phyloP scores from a whole-genome alignment of 2,888 invertebrate genomes.

The Chouioia cunea region DNA sequence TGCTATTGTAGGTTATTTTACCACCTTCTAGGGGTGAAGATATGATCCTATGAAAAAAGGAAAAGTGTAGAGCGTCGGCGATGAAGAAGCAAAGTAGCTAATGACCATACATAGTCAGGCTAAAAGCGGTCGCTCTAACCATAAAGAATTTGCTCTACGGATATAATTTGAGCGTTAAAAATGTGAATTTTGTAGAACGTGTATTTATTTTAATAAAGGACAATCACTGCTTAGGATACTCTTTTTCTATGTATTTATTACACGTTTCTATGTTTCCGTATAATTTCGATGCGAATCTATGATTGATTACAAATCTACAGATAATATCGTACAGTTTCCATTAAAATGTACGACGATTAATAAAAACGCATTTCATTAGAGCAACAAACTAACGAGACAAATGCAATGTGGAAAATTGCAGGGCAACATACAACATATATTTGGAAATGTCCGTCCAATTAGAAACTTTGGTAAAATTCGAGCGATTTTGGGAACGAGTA shows the following conservation, averaged over 20 bases:
- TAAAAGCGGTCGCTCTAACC: slow-evolving; percentile 52
- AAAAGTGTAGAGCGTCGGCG: slow-evolving; percentile 19
- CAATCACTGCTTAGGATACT: too few relatives aligned
- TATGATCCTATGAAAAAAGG: slow-evolving; percentile 8
- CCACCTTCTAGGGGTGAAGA: slow-evolving; percentile 25
- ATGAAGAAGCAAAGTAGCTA: slow-evolving; percentile 56
- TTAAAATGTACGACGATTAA: too few relatives aligned
- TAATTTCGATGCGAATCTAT: too few relatives aligned
- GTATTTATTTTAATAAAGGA: not conserved
- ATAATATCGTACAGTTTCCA: too few relatives aligned
- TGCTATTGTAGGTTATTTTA: not conserved
- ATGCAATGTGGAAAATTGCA: slow-evolving; percentile 1
- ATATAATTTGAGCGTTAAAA: slow-evolving; percentile 2
- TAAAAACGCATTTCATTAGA: too few relatives aligned
- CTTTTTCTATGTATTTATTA: too few relatives aligned
- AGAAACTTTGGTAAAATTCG: slow-evolving; percentile 25
- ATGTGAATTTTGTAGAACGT: not conserved
- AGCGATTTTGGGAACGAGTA: slow-evolving; percentile 12
- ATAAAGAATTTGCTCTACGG: slow-evolving; percentile 37
- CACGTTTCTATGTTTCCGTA: too few relatives aligned
- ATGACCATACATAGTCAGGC: slow-evolving; percentile 50
- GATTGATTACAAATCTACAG: too few relatives aligned
- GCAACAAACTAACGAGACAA: slow-evolving; percentile 5
- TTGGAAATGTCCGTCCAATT: slow-evolving; percentile 19
- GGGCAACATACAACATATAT: not conserved